Conservation (phyloP, 2,888 invertebrate species). For the Poecilus cupreus region DNA sequence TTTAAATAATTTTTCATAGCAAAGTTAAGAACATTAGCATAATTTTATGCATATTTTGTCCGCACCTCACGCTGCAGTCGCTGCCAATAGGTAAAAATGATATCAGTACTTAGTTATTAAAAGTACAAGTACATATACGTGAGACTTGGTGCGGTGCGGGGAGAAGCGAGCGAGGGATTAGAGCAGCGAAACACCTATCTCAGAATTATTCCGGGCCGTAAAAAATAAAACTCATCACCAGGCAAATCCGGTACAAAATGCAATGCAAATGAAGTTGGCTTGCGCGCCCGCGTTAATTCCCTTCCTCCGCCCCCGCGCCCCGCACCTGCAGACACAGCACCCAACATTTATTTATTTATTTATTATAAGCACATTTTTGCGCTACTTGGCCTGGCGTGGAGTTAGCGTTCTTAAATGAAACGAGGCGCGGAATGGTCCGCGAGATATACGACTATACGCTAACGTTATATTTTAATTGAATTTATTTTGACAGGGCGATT, state of each 20-base stretch:
- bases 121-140: too few relatives aligned
- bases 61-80: too few relatives aligned
- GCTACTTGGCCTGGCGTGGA: neutral
- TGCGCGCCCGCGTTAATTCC: conserved; percentile 65
- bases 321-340: neutral
- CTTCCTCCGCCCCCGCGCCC: conserved; percentile 23
- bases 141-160: too few relatives aligned
- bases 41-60: too few relatives aligned
- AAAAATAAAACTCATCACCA: conserved; percentile 68
- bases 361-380: conserved; percentile 39
- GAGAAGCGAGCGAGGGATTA: conserved; percentile 63
- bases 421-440: too few relatives aligned
- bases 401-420: neutral
- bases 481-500: conserved; percentile 7
- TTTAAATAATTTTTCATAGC: too few relatives aligned
- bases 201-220: conserved; percentile 62
- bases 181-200: conserved; percentile 62
- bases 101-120: too few relatives aligned
- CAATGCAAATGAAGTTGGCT: conserved; percentile 67
- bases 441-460: neutral
- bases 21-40: too few relatives aligned
- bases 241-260: conserved; percentile 67
- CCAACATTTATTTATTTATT: conserved; percentile 2
- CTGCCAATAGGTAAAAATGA: too few relatives aligned
- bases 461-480: conserved; percentile 15